Percentiles rank a stretch among this genome's conserved stretches.
Conservation (phyloP, 1,140 invertebrate species). For the Drosophila sp. region DNA sequence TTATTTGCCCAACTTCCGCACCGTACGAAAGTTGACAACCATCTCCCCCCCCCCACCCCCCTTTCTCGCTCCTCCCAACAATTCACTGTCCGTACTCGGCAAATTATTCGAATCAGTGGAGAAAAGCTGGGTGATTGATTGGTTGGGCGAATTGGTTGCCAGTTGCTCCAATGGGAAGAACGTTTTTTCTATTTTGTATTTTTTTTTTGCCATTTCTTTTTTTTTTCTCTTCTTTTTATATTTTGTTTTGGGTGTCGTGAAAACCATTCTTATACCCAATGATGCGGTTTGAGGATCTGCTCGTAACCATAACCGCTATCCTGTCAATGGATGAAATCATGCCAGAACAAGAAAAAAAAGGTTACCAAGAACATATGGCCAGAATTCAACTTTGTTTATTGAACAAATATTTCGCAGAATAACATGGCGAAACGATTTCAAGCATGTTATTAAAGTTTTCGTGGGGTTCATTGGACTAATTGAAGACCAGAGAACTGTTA, state of each 20-base stretch:
- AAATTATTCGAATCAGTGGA: conserved; percentile 27
- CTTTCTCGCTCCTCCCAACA: not conserved
- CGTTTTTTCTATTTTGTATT: conserved; percentile 3
- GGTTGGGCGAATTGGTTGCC: conserved; percentile 18
- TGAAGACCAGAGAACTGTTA: not conserved
- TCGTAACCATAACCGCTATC: not conserved
- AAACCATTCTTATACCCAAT: conserved; percentile 14
- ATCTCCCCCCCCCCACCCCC: not conserved
- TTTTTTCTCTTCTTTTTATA: not conserved
- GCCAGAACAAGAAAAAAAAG: not conserved
- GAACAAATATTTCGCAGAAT: not conserved
- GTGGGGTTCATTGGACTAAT: conserved; percentile 4
- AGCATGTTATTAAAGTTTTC: not conserved
- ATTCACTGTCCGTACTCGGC: conserved; percentile 7
- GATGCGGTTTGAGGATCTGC: conserved; percentile 10
- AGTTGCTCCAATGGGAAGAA: not conserved
- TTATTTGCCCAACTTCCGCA: conserved; percentile 26
- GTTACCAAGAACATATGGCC: not conserved
- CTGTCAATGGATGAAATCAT: not conserved
- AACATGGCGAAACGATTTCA: not conserved
- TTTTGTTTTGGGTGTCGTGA: conserved; percentile 6
- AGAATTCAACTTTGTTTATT: not conserved
- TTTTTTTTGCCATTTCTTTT: not conserved
- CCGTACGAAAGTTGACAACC: conserved; percentile 4
- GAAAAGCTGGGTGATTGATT: conserved; percentile 17